A percentile compares a stretch with the other conserved stretches of the same genome.
Evolutionary conservation across 2,888 invertebrate species (phyloP).

Genomic region (Baronia brevicornis): DNA sequence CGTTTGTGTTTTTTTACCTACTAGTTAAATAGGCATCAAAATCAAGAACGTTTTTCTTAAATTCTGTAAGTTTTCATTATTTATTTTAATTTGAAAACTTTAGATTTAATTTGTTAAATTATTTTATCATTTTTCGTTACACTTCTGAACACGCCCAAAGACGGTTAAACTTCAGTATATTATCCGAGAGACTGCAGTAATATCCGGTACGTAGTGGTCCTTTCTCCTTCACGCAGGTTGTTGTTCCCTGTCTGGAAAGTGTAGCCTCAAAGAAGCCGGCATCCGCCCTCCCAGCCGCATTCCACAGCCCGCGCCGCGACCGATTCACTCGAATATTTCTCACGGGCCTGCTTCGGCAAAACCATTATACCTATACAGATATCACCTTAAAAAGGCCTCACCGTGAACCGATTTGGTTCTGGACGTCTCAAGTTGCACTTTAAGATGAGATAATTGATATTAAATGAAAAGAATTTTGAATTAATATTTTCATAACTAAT

Average conservation of each 20-base stretch:
- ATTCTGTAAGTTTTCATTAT: too few relatives aligned
- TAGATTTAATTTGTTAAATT: too few relatives aligned
- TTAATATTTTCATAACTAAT: constrained; percentile 21
- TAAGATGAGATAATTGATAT: constrained; percentile 31
- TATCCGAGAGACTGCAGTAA: constrained; percentile 33
- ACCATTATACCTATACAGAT: constrained; percentile 45
- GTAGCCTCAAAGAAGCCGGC: constrained; percentile 70
- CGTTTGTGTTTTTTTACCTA: too few relatives aligned
- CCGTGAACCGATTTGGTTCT: constrained; percentile 33
- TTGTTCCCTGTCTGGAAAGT: constrained; percentile 57
- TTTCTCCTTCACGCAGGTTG: constrained; percentile 58
- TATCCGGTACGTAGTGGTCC: constrained; percentile 52
- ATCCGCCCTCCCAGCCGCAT: constrained; percentile 67
- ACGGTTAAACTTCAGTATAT: constrained; percentile 20
- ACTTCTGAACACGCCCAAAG: too few relatives aligned
- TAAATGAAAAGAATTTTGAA: constrained; percentile 24
- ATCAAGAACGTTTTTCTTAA: too few relatives aligned
- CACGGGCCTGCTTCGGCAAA: constrained; percentile 72
- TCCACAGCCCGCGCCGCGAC: constrained; percentile 52
- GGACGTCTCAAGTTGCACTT: constrained; percentile 27
- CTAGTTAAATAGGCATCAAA: too few relatives aligned
- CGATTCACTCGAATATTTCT: constrained; percentile 70
- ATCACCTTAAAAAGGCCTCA: constrained; percentile 32
- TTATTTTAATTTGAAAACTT: too few relatives aligned
- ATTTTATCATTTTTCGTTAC: too few relatives aligned